Evolutionary conservation across 2,888 invertebrate species (phyloP), one percentile per base, ranked within the genome.

Genomic region (Hydraecia micacea): DNA sequence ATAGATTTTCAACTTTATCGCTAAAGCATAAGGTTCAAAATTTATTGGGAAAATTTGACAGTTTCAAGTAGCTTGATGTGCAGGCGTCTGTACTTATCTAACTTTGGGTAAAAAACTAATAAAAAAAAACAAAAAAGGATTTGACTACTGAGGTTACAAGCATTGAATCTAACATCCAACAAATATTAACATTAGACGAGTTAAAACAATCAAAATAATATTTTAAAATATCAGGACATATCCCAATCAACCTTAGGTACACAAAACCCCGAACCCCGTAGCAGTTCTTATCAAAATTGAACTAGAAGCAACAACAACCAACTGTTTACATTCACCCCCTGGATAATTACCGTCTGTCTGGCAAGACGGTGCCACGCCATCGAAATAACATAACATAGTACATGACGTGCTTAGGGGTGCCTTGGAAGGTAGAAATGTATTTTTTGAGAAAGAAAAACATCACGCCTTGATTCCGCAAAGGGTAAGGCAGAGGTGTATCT

Each of bases 301-400:
- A 77, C 63, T 72, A 62, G 36, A 49, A 73, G 25, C 36, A 74
- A 75, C 82, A 70, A 79, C 68, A 78, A 74, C 79, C 69, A 76
- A 80, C 75, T 69, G 76, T 72, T 76, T 77, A 77, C 77, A 76
- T 73, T 60, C 74, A 69, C 88, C 85, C 77, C 79, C 32, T 42
- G 72, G 71, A 79, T 86, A 87, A 87, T 87, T 77, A 81, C 79
- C 72, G 81, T 66, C 80, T 77, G 86, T 77, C 84, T 84, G 77
- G 79, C 70, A 84, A 86, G 86, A 86, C 81, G 79, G 58, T 58
- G 6, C 58, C 68, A 70, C 70, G 67, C 81, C 70, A 87, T 79
- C 69, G 71, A 78, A 76, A 77, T 77, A 85, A 70, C 78, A 71
- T 63, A 72, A 46, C 75, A 68, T 80, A 52, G 55, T 52, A 68